Base-by-base conservation (phyloP, 2,797 vertebrate species). In the Melanotaenia boesemani region DNA sequence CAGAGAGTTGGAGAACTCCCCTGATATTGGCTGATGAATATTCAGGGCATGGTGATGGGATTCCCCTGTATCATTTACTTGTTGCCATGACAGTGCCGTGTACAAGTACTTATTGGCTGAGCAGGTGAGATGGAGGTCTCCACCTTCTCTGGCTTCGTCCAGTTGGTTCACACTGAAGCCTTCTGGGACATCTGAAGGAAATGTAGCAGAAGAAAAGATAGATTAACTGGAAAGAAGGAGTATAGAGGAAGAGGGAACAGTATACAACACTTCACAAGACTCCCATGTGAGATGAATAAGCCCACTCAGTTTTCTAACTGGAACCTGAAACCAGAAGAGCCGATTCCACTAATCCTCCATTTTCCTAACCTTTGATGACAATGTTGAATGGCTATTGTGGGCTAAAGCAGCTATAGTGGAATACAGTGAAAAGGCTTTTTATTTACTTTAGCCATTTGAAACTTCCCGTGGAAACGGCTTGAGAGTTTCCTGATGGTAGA, bases 401-500 rank as follows among this genome's bases (percentile, higher is more conserved):
- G 89, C 89, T 90, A 90, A 89, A 85, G 82, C 80, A 92, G 91
- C 84, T 22, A 34, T 34, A 85, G 85, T 93, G 88, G 88, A 92
- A 91, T 93, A 90, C 82, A 90, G 90, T 91, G 92, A 93, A 95
- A 96, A 94, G 87, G 89, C 92, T 94, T 96, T 96, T 95, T 98
- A 96, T 99, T 99, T 98, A 99, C 97, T 98, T 98, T 95, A 98
- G 96, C 95, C 95, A 97, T 97, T 96, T 96, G 96, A 98, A 97
- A 98, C 97, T 98, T 99, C 98, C 98, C 92, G 95, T 98, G 97
- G 97, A 98, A 99, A 99, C 94, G 93, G 94, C 96, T 96, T 93
- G 91, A 97, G 96, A 96, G 96, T 97, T 98, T 99, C 98, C 98
- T 98, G 98, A 97, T 97, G 96, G 97, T 96, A 98, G 97, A 98